phyloP scores from a whole-genome alignment of 2,888 invertebrate genomes.

The Scaeva pyrastri region DNA sequence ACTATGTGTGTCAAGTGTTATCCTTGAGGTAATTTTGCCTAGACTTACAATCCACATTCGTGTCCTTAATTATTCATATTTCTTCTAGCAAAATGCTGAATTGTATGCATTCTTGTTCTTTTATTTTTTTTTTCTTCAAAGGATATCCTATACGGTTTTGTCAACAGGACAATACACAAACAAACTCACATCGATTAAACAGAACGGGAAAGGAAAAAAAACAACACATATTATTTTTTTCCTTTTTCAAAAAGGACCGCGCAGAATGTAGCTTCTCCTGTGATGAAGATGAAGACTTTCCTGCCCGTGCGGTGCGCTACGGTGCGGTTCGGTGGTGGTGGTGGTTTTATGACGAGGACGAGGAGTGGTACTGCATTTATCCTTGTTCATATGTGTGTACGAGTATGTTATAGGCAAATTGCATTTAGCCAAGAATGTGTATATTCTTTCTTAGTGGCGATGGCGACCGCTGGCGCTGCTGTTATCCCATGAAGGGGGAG shows the following conservation, averaged over 20 bases:
- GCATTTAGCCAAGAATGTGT: conserved; percentile 39
- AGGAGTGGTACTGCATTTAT: conserved; percentile 39
- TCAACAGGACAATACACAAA: conserved; percentile 39
- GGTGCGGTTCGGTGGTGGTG: not conserved
- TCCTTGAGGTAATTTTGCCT: conserved; percentile 73
- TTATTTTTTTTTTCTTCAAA: conserved; percentile 5
- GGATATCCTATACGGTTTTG: conserved; percentile 33
- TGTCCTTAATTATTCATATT: conserved; percentile 76
- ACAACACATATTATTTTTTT: not conserved
- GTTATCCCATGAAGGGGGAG: not conserved
- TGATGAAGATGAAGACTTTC: conserved; percentile 30
- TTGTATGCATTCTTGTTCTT: conserved; percentile 47
- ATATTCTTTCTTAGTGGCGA: conserved; percentile 15
- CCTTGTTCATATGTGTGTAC: conserved; percentile 32
- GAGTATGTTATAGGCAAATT: conserved; percentile 63
- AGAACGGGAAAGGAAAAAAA: conserved; percentile 1
- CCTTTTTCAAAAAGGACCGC: conserved; percentile 36
- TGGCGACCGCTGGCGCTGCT: conserved; percentile 31
- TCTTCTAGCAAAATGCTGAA: conserved; percentile 47
- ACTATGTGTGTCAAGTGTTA: conserved; percentile 75
- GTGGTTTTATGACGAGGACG: conserved; percentile 10
- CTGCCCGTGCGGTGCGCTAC: no score
- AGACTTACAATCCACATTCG: conserved; percentile 76
- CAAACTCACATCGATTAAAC: conserved; percentile 38
- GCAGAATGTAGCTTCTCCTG: conserved; percentile 43